phyloP scores from a whole-genome alignment of 2,888 invertebrate species.

The Thalpophila matura region DNA sequence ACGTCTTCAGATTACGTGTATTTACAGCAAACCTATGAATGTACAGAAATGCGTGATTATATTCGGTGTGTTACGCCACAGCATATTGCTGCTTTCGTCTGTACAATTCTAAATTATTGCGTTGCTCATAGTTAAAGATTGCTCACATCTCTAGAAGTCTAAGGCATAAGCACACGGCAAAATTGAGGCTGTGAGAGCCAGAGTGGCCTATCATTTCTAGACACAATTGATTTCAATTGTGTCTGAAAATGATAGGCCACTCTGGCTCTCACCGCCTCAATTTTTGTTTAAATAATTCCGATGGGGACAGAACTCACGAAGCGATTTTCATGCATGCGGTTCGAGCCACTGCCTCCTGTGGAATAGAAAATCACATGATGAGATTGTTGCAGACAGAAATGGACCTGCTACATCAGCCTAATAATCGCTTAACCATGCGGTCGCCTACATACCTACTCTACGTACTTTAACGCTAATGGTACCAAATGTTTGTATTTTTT shows the following conservation, averaged over 20 bases:
- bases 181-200: neutral
- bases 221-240: too few relatives aligned
- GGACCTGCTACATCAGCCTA: too few relatives aligned
- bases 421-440: too few relatives aligned
- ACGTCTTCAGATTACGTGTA: too few relatives aligned
- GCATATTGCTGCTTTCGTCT: neutral
- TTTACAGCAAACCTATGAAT: neutral
- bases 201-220: neutral
- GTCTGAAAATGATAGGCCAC: too few relatives aligned
- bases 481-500: neutral
- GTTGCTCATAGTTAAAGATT: neutral
- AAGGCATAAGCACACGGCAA: conserved; percentile 14
- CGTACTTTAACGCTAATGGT: neutral
- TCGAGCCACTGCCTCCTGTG: too few relatives aligned
- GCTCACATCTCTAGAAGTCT: neutral
- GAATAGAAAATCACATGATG: too few relatives aligned
- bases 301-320: too few relatives aligned
- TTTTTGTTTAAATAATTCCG: too few relatives aligned
- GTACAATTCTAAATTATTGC: neutral
- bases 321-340: too few relatives aligned
- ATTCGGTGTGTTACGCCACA: neutral
- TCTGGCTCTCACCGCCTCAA: too few relatives aligned
- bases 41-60: neutral
- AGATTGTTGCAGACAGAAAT: too few relatives aligned
- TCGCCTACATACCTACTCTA: neutral